Evolutionary conservation across 2,113 vertebrate species (phyloP), one percentile per base, ranked within the genome.

Genomic region (Sorex araneus): DNA sequence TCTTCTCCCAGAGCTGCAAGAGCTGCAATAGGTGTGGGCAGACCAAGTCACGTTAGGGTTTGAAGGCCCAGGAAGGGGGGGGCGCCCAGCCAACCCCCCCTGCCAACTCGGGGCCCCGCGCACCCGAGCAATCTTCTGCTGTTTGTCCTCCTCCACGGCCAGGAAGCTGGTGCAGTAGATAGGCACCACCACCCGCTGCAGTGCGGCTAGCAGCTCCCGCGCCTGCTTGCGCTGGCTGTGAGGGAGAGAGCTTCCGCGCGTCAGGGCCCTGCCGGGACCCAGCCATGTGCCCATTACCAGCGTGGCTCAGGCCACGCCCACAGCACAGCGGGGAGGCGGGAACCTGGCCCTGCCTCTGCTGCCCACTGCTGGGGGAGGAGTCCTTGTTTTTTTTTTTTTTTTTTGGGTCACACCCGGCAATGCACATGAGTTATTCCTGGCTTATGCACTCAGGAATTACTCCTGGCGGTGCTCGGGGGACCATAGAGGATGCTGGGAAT

Each of bases 121-220:
- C 95, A 99, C 99, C 97, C 99, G 97, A 50, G 99, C 99, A 21
- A 99, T 99, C 95, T 99, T 99, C 98, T 99, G 99, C 92, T 99
- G 99, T 85, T 99, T 99, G 94, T 99, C 99, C 78, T 99, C 99
- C 94, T 99, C 99, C 92, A 99, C 99, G 0, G 99, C 99, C 85
- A 99, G 96, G 92, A 99, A 99, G 96, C 99, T 99, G 95, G 99
- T 99, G 96, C 99, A 99, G 96, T 99, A 99, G 92, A 99, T 99
- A 78, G 99, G 99, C 82, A 99, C 99, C 70, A 99, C 99, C 27
- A 99, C 99, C 95, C 99, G 99, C 97, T 99, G 99, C n/a, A 99
- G 95, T 1, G 99, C 99, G 7, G 99, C 99, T 96, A 99, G 97
- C 50, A 99, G 98, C 96, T 99, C 99, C 87, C 99, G 98, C 71